These are phyloP conservation scores for Himalopsyche phryganea DNA, from an alignment of 1,140 invertebrate genomes.

Conservation along the genomic window DNA sequence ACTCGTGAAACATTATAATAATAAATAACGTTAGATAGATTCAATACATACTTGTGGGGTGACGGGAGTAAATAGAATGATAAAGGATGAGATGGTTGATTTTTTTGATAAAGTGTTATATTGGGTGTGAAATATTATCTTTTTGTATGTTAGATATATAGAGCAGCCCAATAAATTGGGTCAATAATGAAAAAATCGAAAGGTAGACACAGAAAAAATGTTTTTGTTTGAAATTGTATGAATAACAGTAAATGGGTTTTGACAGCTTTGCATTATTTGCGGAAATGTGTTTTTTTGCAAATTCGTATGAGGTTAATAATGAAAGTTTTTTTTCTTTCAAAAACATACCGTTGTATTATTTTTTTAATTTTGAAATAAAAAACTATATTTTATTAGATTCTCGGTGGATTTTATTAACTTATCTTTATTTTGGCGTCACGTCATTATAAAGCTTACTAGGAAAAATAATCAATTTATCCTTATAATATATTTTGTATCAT, in stretches of 20 bases:
- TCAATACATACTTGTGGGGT: too few species aligned
- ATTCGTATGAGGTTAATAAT: background rate
- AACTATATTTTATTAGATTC: too few species aligned
- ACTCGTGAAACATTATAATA: background rate
- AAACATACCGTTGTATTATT: background rate
- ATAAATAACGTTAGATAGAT: too few species aligned
- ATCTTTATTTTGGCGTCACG: too few species aligned
- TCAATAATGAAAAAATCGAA: constrained; percentile 2
- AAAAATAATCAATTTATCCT: too few species aligned
- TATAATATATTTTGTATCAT: too few species aligned
- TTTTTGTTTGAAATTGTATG: constrained; percentile 1
- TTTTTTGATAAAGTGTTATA: constrained; percentile 1
- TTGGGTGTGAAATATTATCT: constrained; percentile 13
- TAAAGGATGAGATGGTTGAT: too few species aligned
- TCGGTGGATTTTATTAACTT: too few species aligned
- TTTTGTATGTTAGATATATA: background rate
- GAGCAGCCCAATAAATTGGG: constrained; percentile 4
- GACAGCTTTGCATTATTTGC: background rate
- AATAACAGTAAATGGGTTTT: background rate
- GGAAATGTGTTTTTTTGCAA: background rate
- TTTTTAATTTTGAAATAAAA: background rate
- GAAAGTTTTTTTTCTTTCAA: background rate
- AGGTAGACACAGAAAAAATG: background rate
- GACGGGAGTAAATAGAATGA: too few species aligned
- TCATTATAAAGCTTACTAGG: too few species aligned